phyloP scores from a whole-genome alignment of 2,888 invertebrate species.

The Candidula unifasciata region DNA sequence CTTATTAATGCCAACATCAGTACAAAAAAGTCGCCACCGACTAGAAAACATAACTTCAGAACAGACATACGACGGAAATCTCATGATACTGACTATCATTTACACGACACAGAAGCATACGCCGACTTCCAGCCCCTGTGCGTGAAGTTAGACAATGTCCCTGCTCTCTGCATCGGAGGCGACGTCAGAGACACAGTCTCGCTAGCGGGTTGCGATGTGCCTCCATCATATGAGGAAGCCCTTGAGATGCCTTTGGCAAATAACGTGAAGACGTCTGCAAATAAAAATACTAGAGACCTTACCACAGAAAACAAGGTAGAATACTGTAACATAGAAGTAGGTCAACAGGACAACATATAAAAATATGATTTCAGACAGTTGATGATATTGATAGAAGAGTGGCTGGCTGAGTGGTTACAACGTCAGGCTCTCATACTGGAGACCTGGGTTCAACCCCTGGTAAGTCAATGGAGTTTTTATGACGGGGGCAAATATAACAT shows the following conservation, averaged over 20 bases:
- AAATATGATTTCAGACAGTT: not conserved
- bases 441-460: too few relatives aligned
- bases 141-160: not conserved
- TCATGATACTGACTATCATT: not conserved
- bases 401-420: too few relatives aligned
- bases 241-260: constrained; percentile 47
- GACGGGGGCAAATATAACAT: too few relatives aligned
- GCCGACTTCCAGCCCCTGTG: not conserved
- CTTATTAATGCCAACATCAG: not conserved
- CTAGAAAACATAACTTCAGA: not conserved
- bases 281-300: not conserved
- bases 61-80: not conserved
- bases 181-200: constrained; percentile 21
- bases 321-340: constrained; percentile 6
- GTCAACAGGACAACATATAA: not conserved
- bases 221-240: constrained; percentile 54
- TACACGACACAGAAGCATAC: not conserved
- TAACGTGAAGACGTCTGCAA: not conserved
- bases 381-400: not conserved
- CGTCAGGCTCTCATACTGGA: too few relatives aligned
- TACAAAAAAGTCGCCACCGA: not conserved
- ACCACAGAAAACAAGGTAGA: not conserved
- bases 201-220: constrained; percentile 41
- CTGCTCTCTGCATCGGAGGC: not conserved
- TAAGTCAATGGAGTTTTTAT: too few relatives aligned